A percentile compares a stretch with the other conserved stretches of the same genome.
These are phyloP conservation scores for Amphipoea lucens DNA, from an alignment of 2,888 invertebrate species.

Conservation along the genomic window DNA sequence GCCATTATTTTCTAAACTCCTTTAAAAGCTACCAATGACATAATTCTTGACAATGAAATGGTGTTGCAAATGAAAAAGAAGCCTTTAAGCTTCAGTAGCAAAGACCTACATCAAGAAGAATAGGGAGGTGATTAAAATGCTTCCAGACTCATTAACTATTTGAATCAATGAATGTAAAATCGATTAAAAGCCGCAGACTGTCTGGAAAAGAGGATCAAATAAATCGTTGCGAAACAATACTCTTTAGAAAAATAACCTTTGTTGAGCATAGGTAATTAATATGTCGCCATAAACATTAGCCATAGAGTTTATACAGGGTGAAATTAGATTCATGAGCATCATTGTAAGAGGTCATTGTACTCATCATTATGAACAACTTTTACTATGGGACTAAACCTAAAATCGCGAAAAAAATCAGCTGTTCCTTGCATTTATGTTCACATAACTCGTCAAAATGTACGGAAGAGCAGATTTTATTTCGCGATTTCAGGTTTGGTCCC, in stretches of 20 bases:
- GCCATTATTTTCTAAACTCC: not conserved
- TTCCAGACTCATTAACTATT: conserved; percentile 44
- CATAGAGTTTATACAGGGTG: not conserved
- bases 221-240: not conserved
- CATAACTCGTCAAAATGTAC: too few species aligned
- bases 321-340: too few species aligned
- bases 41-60: not conserved
- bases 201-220: conserved; percentile 4
- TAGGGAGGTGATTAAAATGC: conserved; percentile 17
- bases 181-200: conserved; percentile 44
- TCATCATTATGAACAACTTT: too few species aligned
- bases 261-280: not conserved
- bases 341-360: too few species aligned
- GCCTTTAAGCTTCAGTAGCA: not conserved
- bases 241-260: not conserved
- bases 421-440: too few species aligned
- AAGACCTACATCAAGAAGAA: conserved; percentile 6
- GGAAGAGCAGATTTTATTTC: too few species aligned
- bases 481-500: too few species aligned
- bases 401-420: too few species aligned
- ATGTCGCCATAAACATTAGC: not conserved
- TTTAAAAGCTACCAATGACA: not conserved
- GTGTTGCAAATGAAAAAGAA: not conserved
- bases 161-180: conserved; percentile 45
- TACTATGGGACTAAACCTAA: too few species aligned